Conservation (phyloP, 2,113 vertebrate genomes). For the Montifringilla adamsi region DNA sequence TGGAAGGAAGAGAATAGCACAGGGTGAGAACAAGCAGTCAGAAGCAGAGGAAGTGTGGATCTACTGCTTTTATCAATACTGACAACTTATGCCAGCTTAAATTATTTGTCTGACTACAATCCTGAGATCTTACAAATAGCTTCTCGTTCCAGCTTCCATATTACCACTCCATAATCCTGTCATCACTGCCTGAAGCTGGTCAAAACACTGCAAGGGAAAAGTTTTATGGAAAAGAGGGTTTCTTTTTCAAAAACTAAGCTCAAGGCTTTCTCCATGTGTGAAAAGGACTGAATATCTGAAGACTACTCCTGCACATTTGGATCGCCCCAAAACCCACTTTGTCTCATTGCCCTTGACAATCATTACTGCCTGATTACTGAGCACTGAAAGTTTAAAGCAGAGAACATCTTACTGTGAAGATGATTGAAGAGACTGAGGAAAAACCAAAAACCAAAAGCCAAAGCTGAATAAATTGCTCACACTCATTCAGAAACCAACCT, state of each 20-base stretch:
- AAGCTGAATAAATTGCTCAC: not conserved
- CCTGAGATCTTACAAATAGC: not conserved
- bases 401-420: not conserved
- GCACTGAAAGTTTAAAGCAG: not conserved
- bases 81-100: not conserved
- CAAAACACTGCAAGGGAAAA: not conserved
- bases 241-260: not conserved
- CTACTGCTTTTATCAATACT: not conserved
- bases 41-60: not conserved
- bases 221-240: not conserved
- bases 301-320: not conserved
- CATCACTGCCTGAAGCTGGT: not conserved
- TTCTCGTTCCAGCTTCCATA: not conserved
- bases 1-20: not conserved
- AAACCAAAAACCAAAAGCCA: not conserved
- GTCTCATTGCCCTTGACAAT: not conserved
- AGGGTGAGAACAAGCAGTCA: not conserved
- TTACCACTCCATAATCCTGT: not conserved
- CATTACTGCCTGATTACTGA: not conserved
- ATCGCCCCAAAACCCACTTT: not conserved
- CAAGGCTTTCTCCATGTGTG: not conserved
- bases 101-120: not conserved
- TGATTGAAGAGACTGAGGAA: not conserved
- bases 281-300: not conserved
- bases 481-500: not conserved